Base-by-base conservation (phyloP, 2,797 vertebrate species). In the Semotilus atromaculatus region DNA sequence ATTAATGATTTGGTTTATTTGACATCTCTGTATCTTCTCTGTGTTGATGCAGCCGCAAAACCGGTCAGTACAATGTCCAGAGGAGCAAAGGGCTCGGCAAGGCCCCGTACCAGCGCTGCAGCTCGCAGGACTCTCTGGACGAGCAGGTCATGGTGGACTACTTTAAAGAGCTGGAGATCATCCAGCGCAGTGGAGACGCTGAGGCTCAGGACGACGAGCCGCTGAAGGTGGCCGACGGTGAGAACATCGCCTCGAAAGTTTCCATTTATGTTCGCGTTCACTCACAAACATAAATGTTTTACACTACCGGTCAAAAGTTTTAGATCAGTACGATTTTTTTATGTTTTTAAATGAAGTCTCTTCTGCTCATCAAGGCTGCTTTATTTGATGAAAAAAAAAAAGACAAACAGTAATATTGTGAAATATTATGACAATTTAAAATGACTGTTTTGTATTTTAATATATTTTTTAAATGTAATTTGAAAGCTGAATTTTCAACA, bases 41-140 rank as follows among this genome's bases (percentile, higher is more conserved):
- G 86, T 89, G 3, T 55, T n/a, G 66, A 88, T 3, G 71, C 76
- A 98, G 97, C 87, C 93, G 95, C 80, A 96, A 93, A 72, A 94
- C 94, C 70, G 97, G 97, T 78, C 96, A 97, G 18, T 97, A 97
- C 88, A 94, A 92, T 90, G 95, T 95, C 89, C 96, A 92, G 86
- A 89, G 81, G 76, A 88, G 62, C 16, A 78, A 38, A 64, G 93
- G 87, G 83, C 23, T 67, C 0, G 16, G 38, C 72, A 96, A 90
- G 85, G 92, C 93, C 7, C 67, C 91, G 0, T 96, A 95, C 86
- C 92, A 96, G 90, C 96, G 95, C 71, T 96, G 93, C 29, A 94
- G 88, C 92, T 99, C 98, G 38, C 98, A 98, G 95, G 98, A 99
- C 92, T 99, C 98, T 19, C 93, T 99, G 93, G 97, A 99, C 76